Evolutionary conservation across 2,888 invertebrate genomes (phyloP), one percentile per base, ranked within the genome.

Genomic region (Caenorhabditis doughertyi): DNA sequence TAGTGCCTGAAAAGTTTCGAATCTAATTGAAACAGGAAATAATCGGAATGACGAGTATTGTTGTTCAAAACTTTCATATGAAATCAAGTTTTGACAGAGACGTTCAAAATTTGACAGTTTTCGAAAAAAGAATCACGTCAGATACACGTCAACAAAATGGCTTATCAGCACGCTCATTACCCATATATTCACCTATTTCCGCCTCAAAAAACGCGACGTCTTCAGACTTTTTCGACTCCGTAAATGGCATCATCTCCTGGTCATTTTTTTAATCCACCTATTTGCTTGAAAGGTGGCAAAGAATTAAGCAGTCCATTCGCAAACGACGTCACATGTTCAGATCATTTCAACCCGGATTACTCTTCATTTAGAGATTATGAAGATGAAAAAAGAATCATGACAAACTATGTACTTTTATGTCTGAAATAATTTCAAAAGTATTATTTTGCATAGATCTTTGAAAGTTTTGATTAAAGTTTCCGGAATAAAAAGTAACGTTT

Each of bases 101-200:
- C 23, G 47, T 58, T 51, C 35, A 58, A 56, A 56, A 68, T 21
- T 55, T 11, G 32, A 64, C 47, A 64, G 44, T 47, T 47, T 32
- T 18, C 9, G 53, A 51, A 71, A 55, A 60, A 47, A 49, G 60
- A 49, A 42, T 55, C 64, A 73, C 73, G 73, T 73, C 73, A 73
- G 73, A 49, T 53, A 47, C 65, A 74, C 74, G 74, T 74, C 74
- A 64, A 32, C 42, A 55, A 62, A n/a, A 49, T 49, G 47, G 58
- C 71, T 71, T 71, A 72, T 64, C 64, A 73, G 72, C 72, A 64
- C 72, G 72, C 74, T 74, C 74, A 74, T 74, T 74, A 74, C 56
- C 53, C 65, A 58, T 25, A 65, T 65, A 74, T 74, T 74, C 74
- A 73, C 47, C 73, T 49, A 74, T 74, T 74, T 74, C 74, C 74